phyloP scores from a whole-genome alignment of 1,140 invertebrate species.

The Metaphire vulgaris region DNA sequence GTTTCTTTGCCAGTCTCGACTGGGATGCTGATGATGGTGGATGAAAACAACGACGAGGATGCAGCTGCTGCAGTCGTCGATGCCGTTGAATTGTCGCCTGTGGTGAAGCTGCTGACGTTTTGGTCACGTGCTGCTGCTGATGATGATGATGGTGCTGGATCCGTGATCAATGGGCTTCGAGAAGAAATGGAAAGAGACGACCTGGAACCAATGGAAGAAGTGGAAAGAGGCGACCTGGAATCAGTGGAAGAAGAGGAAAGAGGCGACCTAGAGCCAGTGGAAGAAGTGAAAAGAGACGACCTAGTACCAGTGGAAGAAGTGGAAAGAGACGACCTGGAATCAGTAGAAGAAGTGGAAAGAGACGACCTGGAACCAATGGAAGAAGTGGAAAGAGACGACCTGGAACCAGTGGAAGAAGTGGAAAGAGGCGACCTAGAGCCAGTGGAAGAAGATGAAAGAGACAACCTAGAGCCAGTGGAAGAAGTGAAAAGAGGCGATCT shows the following conservation, averaged over 20 bases:
- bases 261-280: not conserved
- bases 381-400: not conserved
- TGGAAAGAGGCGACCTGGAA: not conserved
- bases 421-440: not conserved
- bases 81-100: too few species aligned
- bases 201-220: not conserved
- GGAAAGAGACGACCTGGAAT: not conserved
- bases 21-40: too few species aligned
- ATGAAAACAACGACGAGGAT: too few species aligned
- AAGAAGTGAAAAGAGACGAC: not conserved
- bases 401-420: not conserved
- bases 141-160: too few species aligned
- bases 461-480: not conserved
- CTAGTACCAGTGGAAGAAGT: not conserved
- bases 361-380: not conserved
- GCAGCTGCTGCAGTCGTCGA: too few species aligned
- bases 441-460: not conserved
- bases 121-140: too few species aligned
- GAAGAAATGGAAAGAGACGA: not conserved
- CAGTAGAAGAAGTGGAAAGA: not conserved
- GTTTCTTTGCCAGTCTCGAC: too few species aligned
- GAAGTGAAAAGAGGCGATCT: not conserved
- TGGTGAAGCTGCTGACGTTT: too few species aligned
- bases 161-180: too few species aligned
- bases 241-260: not conserved